Conservation (phyloP, 2,888 invertebrate species). For the Meiosimyza decipiens region DNA sequence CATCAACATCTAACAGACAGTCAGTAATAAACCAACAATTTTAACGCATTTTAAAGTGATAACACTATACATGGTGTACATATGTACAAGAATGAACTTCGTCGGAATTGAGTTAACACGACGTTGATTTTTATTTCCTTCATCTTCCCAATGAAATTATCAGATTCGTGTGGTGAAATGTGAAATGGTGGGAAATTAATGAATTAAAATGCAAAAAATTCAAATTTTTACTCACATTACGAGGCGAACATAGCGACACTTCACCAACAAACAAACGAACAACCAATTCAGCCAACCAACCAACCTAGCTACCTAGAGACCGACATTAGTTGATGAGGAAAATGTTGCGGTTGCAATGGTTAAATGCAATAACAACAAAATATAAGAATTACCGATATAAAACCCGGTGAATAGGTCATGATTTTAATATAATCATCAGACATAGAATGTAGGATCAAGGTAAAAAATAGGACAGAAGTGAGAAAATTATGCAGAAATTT, state of each 20-base stretch:
- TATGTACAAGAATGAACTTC: too few relatives aligned
- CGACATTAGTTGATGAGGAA: slow-evolving; percentile 19
- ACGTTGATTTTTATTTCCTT: neutral
- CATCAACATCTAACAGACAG: neutral
- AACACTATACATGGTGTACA: neutral
- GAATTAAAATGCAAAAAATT: slow-evolving; percentile 30
- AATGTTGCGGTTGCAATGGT: slow-evolving; percentile 17
- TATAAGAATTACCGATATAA: neutral
- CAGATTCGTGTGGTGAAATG: slow-evolving; percentile 10
- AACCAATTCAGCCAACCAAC: too few relatives aligned
- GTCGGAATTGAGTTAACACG: slow-evolving; percentile 6
- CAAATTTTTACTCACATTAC: slow-evolving; percentile 30
- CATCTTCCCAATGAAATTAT: too few relatives aligned
- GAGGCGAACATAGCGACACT: too few relatives aligned
- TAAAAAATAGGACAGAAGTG: slow-evolving; percentile 27
- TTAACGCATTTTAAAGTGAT: slow-evolving; percentile 25
- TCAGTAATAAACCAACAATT: neutral
- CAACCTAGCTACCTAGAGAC: neutral
- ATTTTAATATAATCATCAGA: slow-evolving; percentile 26
- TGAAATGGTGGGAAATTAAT: slow-evolving; percentile 33
- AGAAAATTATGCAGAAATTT: slow-evolving; percentile 26
- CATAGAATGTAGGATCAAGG: slow-evolving; percentile 10
- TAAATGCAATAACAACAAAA: slow-evolving; percentile 10
- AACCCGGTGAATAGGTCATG: slow-evolving; percentile 29
- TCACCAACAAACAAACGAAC: too few relatives aligned